Evolutionary conservation across 2,113 vertebrate genomes (phyloP).

Genomic region (Panurus biarmicus): DNA sequence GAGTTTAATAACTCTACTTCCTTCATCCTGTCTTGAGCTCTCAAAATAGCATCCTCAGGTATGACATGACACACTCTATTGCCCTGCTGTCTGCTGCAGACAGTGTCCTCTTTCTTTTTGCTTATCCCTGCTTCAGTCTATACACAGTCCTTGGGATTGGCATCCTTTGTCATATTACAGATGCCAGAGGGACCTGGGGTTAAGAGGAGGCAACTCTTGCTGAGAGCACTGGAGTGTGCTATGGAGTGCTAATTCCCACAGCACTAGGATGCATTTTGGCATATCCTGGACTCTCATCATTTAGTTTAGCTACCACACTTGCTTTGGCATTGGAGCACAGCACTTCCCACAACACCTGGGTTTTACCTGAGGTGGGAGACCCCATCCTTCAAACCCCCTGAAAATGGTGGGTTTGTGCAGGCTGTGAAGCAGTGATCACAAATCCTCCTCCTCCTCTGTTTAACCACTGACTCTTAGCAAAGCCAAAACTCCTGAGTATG

Average conservation of each 20-base stretch:
- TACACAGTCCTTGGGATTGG: background rate
- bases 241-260: background rate
- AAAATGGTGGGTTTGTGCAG: background rate
- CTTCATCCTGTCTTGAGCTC: conserved; percentile 27
- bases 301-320: background rate
- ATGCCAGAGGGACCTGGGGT: background rate
- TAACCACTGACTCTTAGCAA: background rate
- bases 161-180: background rate
- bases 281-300: background rate
- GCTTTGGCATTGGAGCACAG: background rate
- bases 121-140: background rate
- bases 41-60: conserved; percentile 46
- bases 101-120: conserved; percentile 19
- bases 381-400: background rate
- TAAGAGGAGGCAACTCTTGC: background rate
- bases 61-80: background rate
- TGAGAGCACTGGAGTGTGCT: background rate
- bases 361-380: background rate
- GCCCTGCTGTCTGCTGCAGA: conserved; percentile 6
- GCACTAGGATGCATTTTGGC: background rate
- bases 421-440: background rate
- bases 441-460: background rate
- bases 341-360: background rate
- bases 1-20: conserved; percentile 23
- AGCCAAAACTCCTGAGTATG: background rate